Percentiles rank a stretch among this genome's conserved stretches.
Conservation (phyloP, 2,797 vertebrate genomes). For the Oceanodroma leucorhoa region DNA sequence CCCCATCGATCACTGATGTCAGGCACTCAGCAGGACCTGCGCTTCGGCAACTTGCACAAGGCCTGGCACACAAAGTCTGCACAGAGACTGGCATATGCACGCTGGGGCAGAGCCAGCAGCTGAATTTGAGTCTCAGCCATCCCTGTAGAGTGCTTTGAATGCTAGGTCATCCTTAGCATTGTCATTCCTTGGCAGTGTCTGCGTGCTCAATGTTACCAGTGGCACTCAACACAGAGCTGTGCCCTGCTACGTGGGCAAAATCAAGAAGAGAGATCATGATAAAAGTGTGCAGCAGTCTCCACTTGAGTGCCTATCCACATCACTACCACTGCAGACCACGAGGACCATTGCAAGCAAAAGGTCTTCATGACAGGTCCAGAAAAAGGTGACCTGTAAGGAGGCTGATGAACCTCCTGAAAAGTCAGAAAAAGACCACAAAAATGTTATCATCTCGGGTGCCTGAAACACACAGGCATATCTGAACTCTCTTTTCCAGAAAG, state of each 20-base stretch:
- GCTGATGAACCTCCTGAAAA: background rate
- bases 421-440: background rate
- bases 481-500: background rate
- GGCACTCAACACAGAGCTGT: background rate
- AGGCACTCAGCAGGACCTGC: background rate
- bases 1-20: background rate
- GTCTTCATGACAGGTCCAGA: background rate
- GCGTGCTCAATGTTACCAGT: background rate
- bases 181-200: background rate
- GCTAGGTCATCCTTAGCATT: background rate
- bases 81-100: accelerated
- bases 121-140: background rate
- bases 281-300: background rate
- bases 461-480: background rate
- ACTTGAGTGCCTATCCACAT: background rate
- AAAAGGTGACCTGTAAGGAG: background rate
- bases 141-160: background rate
- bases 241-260: background rate
- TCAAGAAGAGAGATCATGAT: background rate
- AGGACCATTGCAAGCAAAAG: background rate
- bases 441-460: background rate
- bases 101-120: background rate
- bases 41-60: background rate
- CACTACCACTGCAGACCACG: background rate
- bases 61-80: background rate